Percentiles rank a stretch among this genome's conserved stretches.
Evolutionary conservation across 2,113 vertebrate genomes (phyloP).

Genomic region (Steatornis caripensis): DNA sequence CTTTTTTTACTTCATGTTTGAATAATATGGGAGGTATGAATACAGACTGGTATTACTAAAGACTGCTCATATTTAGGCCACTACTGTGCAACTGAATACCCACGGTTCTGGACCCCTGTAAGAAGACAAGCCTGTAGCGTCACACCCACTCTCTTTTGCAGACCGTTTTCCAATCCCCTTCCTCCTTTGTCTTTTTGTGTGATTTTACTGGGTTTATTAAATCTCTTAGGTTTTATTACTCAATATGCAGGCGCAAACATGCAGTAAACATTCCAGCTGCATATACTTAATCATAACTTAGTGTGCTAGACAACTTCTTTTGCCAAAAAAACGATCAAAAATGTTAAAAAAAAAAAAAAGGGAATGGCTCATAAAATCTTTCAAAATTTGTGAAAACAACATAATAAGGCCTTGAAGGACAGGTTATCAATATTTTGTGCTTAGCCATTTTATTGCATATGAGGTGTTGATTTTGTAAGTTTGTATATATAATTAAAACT

Average conservation of each 20-base stretch:
- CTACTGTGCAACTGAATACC: neutral
- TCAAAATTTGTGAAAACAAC: neutral
- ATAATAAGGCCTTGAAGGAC: neutral
- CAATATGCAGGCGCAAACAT: conserved; percentile 19
- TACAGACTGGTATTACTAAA: neutral
- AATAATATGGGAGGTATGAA: neutral
- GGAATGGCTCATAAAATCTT: neutral
- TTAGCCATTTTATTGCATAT: neutral
- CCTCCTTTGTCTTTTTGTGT: neutral
- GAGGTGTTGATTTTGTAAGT: neutral
- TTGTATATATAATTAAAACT: neutral
- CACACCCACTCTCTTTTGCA: neutral
- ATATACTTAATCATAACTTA: neutral
- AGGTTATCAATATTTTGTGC: neutral
- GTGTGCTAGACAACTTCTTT: neutral
- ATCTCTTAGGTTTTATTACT: conserved; percentile 8
- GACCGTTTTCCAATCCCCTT: neutral
- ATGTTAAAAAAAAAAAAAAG: neutral
- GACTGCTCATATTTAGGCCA: neutral
- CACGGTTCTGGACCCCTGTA: neutral
- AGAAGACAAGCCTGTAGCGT: neutral
- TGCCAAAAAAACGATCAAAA: neutral
- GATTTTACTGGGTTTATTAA: conserved; percentile 13
- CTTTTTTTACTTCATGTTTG: neutral
- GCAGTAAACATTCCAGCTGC: conserved; percentile 29